Conservation (phyloP, 2,888 invertebrate genomes). For the Sarcophaga carnaria region DNA sequence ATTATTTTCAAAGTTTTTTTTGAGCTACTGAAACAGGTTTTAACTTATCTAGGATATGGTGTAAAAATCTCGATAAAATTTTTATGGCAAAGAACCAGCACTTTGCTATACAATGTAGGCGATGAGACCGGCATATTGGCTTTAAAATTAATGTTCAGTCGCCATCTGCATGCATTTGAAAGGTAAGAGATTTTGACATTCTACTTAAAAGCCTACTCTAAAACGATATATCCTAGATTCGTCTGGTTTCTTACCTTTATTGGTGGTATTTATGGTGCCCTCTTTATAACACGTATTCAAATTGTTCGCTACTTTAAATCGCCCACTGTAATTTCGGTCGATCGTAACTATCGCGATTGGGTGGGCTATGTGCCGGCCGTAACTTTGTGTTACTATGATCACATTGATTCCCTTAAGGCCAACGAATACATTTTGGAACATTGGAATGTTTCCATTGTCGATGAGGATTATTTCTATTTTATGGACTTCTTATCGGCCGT, state of each 20-base stretch:
- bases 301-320: constrained; percentile 75
- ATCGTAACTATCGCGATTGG: constrained; percentile 80
- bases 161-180: constrained; percentile 74
- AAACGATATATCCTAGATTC: constrained; percentile 68
- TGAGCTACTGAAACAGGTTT: background rate
- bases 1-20: background rate
- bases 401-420: constrained; percentile 77
- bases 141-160: constrained; percentile 74
- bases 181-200: constrained; percentile 68
- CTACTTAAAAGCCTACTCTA: background rate
- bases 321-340: constrained; percentile 80
- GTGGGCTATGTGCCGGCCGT: constrained; percentile 79
- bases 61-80: background rate
- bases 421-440: constrained; percentile 76
- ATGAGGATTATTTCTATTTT: constrained; percentile 82
- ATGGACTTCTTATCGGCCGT: constrained; percentile 82
- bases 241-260: constrained; percentile 76
- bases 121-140: constrained; percentile 76
- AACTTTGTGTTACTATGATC: constrained; percentile 80
- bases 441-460: constrained; percentile 81
- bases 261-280: constrained; percentile 73
- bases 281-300: constrained; percentile 75
- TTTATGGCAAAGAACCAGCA: background rate
- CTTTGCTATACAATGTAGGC: constrained; percentile 70
- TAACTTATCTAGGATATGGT: background rate